Evolutionary conservation across 1,140 invertebrate species (phyloP), one percentile per base, ranked within the genome.

Genomic region (Pemphigus obesinymphae): DNA sequence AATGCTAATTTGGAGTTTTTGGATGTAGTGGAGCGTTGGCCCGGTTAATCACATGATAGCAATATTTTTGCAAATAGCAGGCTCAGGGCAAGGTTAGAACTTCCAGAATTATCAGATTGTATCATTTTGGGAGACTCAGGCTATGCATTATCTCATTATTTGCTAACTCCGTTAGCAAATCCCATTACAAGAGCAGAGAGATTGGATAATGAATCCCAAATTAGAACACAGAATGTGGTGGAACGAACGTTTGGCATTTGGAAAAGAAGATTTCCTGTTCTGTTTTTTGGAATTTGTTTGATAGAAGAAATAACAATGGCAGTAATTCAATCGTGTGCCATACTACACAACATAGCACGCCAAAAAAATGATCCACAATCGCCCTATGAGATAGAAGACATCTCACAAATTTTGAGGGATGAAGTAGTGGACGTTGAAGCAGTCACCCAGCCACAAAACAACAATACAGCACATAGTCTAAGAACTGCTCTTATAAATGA

Each of bases 11-110:
- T 87, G 7, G 82, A 66, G 80, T 85, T 89, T 15, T 82, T 84
- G 48, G 86, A 88, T 82, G 70, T 87, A 40, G 86, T 87, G 15
- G 84, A 83, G 48, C 82, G 85, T 48, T 88, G 86, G 87, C 87
- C 85, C 1, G 86, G 86, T 17, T 85, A n/a, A n/a, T n/a, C n/a
- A n/a, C n/a, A n/a, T n/a, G n/a, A n/a, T n/a, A n/a, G n/a, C n/a
- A n/a, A n/a, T n/a, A 87, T 87, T 55, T 87, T 87, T 82, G 82
- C 82, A 17, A 73, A 83, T 55, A 84, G 82, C 26, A 83, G 84
- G 23, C 84, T 86, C 3, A 82, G 85, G 31, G 23, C 10, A 34
- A 50, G 37, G 82, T 86, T 66, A 20, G 83, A 72, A 37, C 17
- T 73, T 82, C 83, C 43, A 73, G 75, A 82, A 84, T 83, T 82